Evolutionary conservation across 2,113 vertebrate genomes (phyloP).

Genomic region (Centropristis striata): DNA sequence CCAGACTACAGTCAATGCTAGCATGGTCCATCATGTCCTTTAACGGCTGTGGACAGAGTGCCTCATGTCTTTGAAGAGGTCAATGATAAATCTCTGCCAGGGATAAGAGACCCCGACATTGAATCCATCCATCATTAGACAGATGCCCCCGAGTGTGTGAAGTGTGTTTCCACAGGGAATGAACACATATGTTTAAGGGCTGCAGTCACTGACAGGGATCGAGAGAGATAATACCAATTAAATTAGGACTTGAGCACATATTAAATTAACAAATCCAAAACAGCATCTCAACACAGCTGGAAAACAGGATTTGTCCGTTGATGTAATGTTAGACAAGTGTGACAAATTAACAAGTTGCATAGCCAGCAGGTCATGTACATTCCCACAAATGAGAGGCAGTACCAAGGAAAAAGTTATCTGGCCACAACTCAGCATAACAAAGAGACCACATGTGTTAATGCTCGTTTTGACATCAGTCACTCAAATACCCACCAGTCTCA

Average conservation of each 20-base stretch:
- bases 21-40: not conserved
- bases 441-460: slow-evolving; percentile 55
- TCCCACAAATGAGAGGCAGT: slow-evolving; percentile 40
- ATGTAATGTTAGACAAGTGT: slow-evolving; percentile 62
- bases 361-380: slow-evolving; percentile 21
- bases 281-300: slow-evolving; percentile 14
- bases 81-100: slow-evolving; percentile 16
- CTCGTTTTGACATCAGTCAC: slow-evolving; percentile 55
- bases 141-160: slow-evolving; percentile 13
- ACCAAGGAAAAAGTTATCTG: slow-evolving; percentile 43
- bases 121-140: slow-evolving; percentile 22
- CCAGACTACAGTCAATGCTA: not conserved
- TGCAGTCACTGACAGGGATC: slow-evolving; percentile 3
- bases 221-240: not conserved
- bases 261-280: slow-evolving; percentile 43
- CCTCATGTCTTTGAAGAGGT: slow-evolving; percentile 24
- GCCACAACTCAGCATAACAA: slow-evolving; percentile 53
- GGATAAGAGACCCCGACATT: slow-evolving; percentile 29
- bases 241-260: slow-evolving; percentile 2
- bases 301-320: slow-evolving; percentile 14
- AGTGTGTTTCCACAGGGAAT: slow-evolving; percentile 23
- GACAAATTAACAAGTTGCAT: slow-evolving; percentile 60
- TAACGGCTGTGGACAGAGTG: slow-evolving; percentile 21
- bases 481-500: slow-evolving; percentile 33
- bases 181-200: slow-evolving; percentile 1